A percentile compares a stretch with the other conserved stretches of the same genome.
Evolutionary conservation across 2,888 invertebrate genomes (phyloP).

Genomic region (Platycheirus albimanus): DNA sequence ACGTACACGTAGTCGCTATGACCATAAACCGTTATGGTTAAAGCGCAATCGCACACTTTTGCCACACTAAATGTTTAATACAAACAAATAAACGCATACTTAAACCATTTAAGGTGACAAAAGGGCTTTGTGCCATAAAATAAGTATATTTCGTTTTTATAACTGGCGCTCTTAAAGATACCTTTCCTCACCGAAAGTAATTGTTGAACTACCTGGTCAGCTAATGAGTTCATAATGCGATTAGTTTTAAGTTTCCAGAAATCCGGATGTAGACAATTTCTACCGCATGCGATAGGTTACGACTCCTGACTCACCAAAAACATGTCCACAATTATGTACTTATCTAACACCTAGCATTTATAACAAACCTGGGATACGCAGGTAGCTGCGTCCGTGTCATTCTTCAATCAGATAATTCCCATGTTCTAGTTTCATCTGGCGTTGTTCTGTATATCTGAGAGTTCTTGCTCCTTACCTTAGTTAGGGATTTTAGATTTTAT

Average conservation of each 20-base stretch:
- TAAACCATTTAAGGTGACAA: slow-evolving; percentile 50
- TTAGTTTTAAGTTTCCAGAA: no score
- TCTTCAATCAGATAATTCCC: slow-evolving; percentile 41
- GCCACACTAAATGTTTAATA: slow-evolving; percentile 2
- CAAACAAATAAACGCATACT: neutral
- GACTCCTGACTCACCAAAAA: neutral
- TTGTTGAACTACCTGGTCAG: slow-evolving; percentile 6
- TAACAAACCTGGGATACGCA: slow-evolving; percentile 2
- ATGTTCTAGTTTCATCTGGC: slow-evolving; percentile 53
- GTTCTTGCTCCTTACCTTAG: no score
- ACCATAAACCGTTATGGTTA: slow-evolving; percentile 2
- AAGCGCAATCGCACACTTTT: slow-evolving; percentile 26
- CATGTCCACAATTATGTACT: slow-evolving; percentile 35
- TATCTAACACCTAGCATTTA: slow-evolving; percentile 30
- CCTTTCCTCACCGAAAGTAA: neutral
- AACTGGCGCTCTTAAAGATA: slow-evolving; percentile 43
- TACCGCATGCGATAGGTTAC: neutral
- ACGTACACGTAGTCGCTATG: neutral
- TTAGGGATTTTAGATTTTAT: slow-evolving; percentile 40
- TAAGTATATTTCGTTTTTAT: neutral
- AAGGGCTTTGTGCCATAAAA: slow-evolving; percentile 47
- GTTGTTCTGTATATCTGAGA: slow-evolving; percentile 11
- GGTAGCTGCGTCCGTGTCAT: slow-evolving; percentile 39
- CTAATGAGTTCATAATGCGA: no score
- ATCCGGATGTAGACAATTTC: slow-evolving; percentile 51